Percentiles rank a stretch among this genome's conserved stretches.
These are phyloP conservation scores for Agelas oroides DNA, from an alignment of 37 sponge, comb jelly and placozoan species.

Conservation along the genomic window DNA sequence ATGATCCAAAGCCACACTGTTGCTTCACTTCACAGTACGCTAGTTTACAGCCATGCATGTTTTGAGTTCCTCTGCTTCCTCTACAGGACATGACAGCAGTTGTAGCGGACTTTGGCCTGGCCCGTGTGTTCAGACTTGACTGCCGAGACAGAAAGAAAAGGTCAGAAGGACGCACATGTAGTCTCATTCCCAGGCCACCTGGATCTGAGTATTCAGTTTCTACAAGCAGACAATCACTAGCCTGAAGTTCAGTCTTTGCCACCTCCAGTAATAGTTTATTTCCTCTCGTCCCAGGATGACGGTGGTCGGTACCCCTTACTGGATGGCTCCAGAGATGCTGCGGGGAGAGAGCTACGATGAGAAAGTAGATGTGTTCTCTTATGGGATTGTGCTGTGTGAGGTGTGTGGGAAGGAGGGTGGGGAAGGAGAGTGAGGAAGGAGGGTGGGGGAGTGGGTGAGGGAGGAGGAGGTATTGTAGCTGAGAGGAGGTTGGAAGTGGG, in stretches of 20 bases:
- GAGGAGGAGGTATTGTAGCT: too few relatives aligned
- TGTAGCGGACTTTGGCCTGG: slow-evolving; percentile 91
- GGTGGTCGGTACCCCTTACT: slow-evolving; percentile 87
- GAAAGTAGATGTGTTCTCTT: slow-evolving; percentile 89
- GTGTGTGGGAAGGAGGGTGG: slow-evolving; percentile 17
- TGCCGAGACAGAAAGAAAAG: slow-evolving; percentile 22
- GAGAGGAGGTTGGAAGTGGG: too few relatives aligned
- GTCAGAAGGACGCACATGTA: not conserved
- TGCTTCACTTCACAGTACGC: too few relatives aligned
- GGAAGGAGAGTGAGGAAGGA: too few relatives aligned
- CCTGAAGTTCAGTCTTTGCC: too few relatives aligned
- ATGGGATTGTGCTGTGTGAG: slow-evolving; percentile 93
- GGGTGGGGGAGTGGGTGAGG: too few relatives aligned
- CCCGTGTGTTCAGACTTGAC: slow-evolving; percentile 44
- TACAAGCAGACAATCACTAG: too few relatives aligned
- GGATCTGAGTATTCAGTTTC: not conserved
- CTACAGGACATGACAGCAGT: slow-evolving; percentile 81
- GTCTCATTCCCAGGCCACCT: too few relatives aligned
- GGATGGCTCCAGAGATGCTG: slow-evolving; percentile 98
- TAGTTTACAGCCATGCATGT: too few relatives aligned
- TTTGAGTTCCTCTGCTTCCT: not conserved
- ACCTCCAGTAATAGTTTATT: too few relatives aligned
- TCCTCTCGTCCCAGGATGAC: slow-evolving; percentile 70
- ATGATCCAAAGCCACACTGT: too few relatives aligned
- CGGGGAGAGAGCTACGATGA: slow-evolving; percentile 86